phyloP scores from a whole-genome alignment of 37 sponge, comb jelly and placozoan species.

The Crambe crambe region DNA sequence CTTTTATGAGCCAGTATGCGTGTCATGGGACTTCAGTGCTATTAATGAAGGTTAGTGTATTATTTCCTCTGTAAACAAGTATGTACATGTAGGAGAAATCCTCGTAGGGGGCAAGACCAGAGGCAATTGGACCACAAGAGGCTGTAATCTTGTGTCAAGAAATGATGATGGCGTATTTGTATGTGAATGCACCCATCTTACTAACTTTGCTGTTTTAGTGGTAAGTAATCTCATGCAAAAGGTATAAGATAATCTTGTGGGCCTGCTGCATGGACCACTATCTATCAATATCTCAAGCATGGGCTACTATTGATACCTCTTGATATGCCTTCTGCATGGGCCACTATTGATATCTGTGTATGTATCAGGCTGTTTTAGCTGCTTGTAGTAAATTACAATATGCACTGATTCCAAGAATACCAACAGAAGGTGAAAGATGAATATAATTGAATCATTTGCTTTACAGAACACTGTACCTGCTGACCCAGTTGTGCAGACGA shows the following conservation, averaged over 20 bases:
- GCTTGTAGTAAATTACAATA: no score
- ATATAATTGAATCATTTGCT: background rate
- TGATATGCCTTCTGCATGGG: no score
- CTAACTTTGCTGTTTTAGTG: slow-evolving; percentile 69
- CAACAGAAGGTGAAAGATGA: no score
- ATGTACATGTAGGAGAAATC: no score
- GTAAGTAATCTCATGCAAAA: no score
- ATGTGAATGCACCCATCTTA: slow-evolving; percentile 65
- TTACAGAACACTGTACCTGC: slow-evolving; percentile 42
- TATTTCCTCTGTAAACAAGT: background rate
- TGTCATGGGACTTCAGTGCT: slow-evolving; percentile 52
- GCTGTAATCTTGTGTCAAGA: slow-evolving; percentile 10
- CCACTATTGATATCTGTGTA: no score
- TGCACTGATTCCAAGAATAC: no score
- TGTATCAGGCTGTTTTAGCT: no score
- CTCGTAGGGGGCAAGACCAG: slow-evolving; percentile 10
- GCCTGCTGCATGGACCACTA: no score
- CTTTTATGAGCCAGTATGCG: slow-evolving; percentile 33
- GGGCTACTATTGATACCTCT: no score
- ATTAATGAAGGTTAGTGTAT: background rate
- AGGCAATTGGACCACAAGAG: slow-evolving; percentile 52
- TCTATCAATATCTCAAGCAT: no score
- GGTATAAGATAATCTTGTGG: no score
- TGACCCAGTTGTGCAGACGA: background rate
- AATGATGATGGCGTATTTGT: slow-evolving; percentile 6